Percentiles rank a stretch among this genome's conserved stretches.
These are phyloP conservation scores for Hippolais icterina DNA, from an alignment of 2,113 vertebrate species.

Conservation along the genomic window DNA sequence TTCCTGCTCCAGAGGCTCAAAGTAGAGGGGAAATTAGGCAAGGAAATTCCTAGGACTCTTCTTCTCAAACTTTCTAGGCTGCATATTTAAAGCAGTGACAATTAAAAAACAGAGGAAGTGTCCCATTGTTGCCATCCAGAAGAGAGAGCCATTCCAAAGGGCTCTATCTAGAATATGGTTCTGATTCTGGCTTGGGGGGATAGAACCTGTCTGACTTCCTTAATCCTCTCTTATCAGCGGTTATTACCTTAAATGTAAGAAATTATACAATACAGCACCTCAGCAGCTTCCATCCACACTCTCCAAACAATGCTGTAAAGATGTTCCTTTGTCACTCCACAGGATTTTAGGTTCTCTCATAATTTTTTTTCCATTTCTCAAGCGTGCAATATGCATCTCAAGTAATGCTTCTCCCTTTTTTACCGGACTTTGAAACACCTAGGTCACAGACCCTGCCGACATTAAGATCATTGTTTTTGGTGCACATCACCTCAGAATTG, in stretches of 20 bases:
- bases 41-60: background rate
- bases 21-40: background rate
- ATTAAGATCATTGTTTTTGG: background rate
- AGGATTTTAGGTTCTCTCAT: background rate
- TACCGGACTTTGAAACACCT: background rate
- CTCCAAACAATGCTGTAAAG: background rate
- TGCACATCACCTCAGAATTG: background rate
- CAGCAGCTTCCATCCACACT: background rate
- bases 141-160: background rate
- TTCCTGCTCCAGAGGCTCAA: background rate
- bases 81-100: background rate
- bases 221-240: background rate
- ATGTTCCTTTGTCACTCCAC: background rate
- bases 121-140: background rate
- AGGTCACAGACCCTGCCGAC: background rate
- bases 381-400: background rate
- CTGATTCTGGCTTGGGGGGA: background rate
- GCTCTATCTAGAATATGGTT: background rate
- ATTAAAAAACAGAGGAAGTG: background rate
- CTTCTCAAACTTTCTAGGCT: background rate
- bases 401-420: background rate
- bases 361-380: background rate
- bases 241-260: background rate
- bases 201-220: accelerated
- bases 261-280: background rate